Conservation (phyloP, 2,888 invertebrate species). For the Ecliptopera silaceata region DNA sequence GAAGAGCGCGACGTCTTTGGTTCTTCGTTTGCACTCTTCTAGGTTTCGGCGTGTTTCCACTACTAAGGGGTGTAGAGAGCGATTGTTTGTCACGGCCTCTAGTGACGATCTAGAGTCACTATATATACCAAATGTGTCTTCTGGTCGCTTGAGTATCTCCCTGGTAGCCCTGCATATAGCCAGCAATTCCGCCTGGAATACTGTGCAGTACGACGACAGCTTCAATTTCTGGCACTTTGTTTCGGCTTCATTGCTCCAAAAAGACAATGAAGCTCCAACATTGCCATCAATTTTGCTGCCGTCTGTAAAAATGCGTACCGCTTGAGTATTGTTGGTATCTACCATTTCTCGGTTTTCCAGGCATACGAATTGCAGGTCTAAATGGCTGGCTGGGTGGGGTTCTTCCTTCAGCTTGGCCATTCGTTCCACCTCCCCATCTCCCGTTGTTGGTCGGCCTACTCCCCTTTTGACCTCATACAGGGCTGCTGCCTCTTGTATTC, state of each 20-base stretch:
- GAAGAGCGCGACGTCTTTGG: too few species aligned
- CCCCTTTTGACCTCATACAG: too few species aligned
- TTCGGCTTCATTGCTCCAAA: not conserved
- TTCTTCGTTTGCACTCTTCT: too few species aligned
- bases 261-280: not conserved
- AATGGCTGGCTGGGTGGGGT: not conserved
- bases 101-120: too few species aligned
- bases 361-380: not conserved
- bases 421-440: not conserved
- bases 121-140: too few species aligned
- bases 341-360: not conserved
- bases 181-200: not conserved
- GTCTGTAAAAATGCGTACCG: not conserved
- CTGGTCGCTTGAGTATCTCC: too few species aligned
- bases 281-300: not conserved
- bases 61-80: too few species aligned
- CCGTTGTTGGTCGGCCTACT: not conserved
- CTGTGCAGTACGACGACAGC: not conserved
- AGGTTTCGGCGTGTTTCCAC: too few species aligned
- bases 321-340: too few species aligned
- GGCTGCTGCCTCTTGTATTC: too few species aligned
- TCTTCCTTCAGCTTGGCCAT: not conserved
- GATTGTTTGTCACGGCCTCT: too few species aligned
- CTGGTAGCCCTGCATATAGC: too few species aligned
- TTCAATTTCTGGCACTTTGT: not conserved